Conservation (phyloP, 2,797 vertebrate species). For the Poecilia picta region DNA sequence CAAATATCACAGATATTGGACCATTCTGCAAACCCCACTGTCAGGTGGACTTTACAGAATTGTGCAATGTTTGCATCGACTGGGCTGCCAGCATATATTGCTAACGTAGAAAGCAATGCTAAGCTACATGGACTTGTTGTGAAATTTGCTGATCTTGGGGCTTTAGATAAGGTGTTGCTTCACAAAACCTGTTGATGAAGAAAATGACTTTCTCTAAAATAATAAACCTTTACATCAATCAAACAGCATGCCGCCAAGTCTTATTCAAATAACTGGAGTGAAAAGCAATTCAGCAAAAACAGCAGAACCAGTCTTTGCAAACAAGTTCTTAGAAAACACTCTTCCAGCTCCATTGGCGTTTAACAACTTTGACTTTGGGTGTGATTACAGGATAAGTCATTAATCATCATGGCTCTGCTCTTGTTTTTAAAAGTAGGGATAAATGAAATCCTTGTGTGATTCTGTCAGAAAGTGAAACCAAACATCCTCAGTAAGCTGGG, state of each 20-base stretch:
- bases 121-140: not conserved
- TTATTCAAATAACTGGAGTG: not conserved
- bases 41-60: not conserved
- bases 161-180: constrained; percentile 2
- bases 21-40: constrained; percentile 18
- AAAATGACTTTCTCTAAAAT: not conserved
- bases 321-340: constrained; percentile 10
- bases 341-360: constrained; percentile 5
- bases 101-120: not conserved
- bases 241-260: not conserved
- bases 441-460: constrained; percentile 13
- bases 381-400: constrained; percentile 4
- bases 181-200: constrained; percentile 2
- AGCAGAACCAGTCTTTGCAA: constrained; percentile 13
- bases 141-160: not conserved
- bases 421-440: constrained; percentile 15
- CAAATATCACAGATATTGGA: constrained; percentile 35
- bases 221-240: not conserved
- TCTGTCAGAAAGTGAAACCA: not conserved
- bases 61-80: constrained; percentile 28
- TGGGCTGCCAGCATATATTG: constrained; percentile 33
- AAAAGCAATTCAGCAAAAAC: constrained; percentile 3
- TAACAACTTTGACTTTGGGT: constrained; percentile 8
- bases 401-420: constrained; percentile 1
- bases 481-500: not conserved